These are phyloP conservation scores for Rhinolophus ferrumequinum DNA, from an alignment of 2,113 vertebrate species.

Conservation along the genomic window DNA sequence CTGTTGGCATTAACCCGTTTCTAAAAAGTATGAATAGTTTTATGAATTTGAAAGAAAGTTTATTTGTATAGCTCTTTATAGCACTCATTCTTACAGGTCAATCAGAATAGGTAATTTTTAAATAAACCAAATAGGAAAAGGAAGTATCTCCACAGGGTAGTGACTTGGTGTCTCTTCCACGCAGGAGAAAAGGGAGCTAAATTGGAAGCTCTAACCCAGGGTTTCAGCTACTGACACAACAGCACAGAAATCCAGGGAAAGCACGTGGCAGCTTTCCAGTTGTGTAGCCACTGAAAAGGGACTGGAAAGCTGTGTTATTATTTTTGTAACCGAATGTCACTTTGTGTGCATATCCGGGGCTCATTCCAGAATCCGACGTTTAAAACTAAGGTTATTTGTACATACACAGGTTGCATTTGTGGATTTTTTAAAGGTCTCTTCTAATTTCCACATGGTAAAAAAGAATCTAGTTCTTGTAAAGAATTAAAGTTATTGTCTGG, in stretches of 20 bases:
- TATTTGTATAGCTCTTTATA: constrained; percentile 68
- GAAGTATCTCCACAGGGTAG: constrained; percentile 34
- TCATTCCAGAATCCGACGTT: not conserved
- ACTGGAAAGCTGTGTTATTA: accelerated
- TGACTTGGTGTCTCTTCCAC: not conserved
- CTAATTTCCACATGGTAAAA: not conserved
- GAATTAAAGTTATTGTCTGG: not conserved
- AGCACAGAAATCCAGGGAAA: not conserved
- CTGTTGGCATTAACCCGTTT: constrained; percentile 61
- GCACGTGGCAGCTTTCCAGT: constrained; percentile 15
- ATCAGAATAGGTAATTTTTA: constrained; percentile 49
- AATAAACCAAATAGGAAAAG: constrained; percentile 68
- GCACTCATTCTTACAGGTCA: constrained; percentile 54
- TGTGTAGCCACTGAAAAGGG: not conserved
- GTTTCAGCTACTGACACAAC: not conserved
- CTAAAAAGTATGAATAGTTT: constrained; percentile 74
- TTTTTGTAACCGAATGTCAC: not conserved
- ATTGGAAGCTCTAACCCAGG: not conserved
- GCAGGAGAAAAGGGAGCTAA: not conserved
- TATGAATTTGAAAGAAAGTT: constrained; percentile 67
- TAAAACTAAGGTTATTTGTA: constrained; percentile 30
- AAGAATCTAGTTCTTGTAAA: constrained; percentile 15
- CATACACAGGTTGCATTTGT: not conserved
- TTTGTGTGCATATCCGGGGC: constrained; percentile 29
- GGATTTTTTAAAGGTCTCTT: constrained; percentile 11